Evolutionary conservation across 2,797 vertebrate species (phyloP).

Genomic region (Bryconaethiops microstoma): DNA sequence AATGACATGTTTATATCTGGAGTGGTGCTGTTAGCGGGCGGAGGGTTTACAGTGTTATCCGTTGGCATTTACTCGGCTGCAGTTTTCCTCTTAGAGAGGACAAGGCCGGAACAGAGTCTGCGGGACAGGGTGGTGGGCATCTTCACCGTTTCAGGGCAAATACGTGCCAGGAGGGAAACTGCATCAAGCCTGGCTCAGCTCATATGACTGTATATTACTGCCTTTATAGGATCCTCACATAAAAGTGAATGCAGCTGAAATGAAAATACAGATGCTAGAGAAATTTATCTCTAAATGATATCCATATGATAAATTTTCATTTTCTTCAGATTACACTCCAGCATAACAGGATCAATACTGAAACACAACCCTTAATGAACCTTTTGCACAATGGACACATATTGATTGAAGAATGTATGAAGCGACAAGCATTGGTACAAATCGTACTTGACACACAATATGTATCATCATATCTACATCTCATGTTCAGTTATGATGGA

Average conservation of each 20-base stretch:
- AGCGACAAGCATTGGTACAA: slow-evolving; percentile 27
- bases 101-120: slow-evolving; percentile 69
- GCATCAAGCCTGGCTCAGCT: slow-evolving; percentile 94
- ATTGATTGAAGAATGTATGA: slow-evolving; percentile 49
- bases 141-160: slow-evolving; percentile 90
- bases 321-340: slow-evolving; percentile 14
- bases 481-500: not conserved
- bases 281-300: not conserved
- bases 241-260: slow-evolving; percentile 7
- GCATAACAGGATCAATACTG: slow-evolving; percentile 15
- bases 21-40: slow-evolving; percentile 83
- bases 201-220: slow-evolving; percentile 76
- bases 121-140: slow-evolving; percentile 75
- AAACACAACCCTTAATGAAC: slow-evolving; percentile 28
- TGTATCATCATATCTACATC: slow-evolving; percentile 23
- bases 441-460: slow-evolving; percentile 21
- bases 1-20: slow-evolving; percentile 93
- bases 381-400: slow-evolving; percentile 44
- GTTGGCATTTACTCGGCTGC: slow-evolving; percentile 70
- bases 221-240: not conserved
- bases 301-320: slow-evolving; percentile 19
- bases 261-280: not conserved
- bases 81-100: slow-evolving; percentile 73
- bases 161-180: slow-evolving; percentile 82
- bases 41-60: slow-evolving; percentile 80